phyloP scores from a whole-genome alignment of 2,113 vertebrate species.

The Sylvietta virens region DNA sequence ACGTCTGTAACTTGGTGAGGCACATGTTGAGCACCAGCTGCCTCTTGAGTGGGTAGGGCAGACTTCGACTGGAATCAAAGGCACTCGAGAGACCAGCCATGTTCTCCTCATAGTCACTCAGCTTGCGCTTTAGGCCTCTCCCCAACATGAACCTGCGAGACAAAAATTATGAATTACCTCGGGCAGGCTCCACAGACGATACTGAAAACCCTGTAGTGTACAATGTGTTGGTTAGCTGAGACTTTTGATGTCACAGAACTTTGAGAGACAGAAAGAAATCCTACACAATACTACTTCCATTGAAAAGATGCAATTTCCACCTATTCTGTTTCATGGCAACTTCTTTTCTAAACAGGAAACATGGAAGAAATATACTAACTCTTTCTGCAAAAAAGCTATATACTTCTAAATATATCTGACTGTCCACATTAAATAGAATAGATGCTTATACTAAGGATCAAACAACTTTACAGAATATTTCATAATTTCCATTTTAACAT shows the following conservation, averaged over 20 bases:
- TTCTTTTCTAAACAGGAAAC: not conserved
- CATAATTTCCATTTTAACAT: not conserved
- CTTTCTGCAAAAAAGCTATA: not conserved
- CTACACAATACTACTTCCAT: not conserved
- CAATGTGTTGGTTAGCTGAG: not conserved
- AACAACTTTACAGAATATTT: not conserved
- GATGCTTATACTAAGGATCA: not conserved
- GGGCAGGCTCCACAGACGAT: not conserved
- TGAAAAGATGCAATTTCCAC: not conserved
- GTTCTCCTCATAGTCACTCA: conserved; percentile 80
- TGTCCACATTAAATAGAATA: not conserved
- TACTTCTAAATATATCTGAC: not conserved
- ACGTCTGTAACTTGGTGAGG: conserved; percentile 82
- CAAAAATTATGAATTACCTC: not conserved
- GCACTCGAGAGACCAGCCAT: conserved; percentile 69
- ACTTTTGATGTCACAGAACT: not conserved
- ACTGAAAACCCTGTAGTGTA: not conserved
- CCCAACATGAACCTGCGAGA: conserved; percentile 83
- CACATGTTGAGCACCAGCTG: conserved; percentile 85
- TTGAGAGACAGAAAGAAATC: not conserved
- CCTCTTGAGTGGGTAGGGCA: conserved; percentile 78
- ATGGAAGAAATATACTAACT: not conserved
- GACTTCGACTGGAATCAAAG: conserved; percentile 67
- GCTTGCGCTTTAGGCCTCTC: conserved; percentile 84
- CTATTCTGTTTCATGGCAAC: not conserved